phyloP scores from a whole-genome alignment of 2,113 vertebrate species.

The Sorex araneus region DNA sequence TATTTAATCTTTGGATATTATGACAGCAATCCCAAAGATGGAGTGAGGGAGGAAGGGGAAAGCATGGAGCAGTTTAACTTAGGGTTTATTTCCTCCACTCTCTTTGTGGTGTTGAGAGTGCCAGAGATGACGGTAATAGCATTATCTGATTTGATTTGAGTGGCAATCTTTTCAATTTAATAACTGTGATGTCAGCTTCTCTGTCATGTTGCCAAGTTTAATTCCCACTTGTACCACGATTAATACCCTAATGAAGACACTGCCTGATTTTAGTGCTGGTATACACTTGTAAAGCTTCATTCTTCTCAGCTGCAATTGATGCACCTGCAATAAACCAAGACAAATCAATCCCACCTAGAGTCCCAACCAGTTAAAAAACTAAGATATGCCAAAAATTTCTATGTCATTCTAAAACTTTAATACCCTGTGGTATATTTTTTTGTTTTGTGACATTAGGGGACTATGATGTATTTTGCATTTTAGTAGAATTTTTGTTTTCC shows the following conservation, averaged over 20 bases:
- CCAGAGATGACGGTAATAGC: conserved; percentile 52
- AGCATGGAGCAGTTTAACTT: background rate
- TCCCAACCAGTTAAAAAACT: background rate
- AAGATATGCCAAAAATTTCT: background rate
- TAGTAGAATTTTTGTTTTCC: background rate
- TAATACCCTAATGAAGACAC: conserved; percentile 79
- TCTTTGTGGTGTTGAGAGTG: conserved; percentile 25
- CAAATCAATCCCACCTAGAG: background rate
- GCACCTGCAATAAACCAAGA: conserved; percentile 51
- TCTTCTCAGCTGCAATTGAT: conserved; percentile 45
- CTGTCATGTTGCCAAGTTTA: conserved; percentile 28
- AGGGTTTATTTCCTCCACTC: conserved; percentile 32
- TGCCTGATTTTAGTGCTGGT: conserved; percentile 61
- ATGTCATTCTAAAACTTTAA: background rate
- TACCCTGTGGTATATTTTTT: background rate
- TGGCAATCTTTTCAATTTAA: conserved; percentile 70
- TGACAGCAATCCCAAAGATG: conserved; percentile 35
- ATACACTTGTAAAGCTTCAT: background rate
- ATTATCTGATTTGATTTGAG: conserved; percentile 79
- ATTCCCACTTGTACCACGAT: conserved; percentile 58
- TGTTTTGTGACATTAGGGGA: too few relatives aligned
- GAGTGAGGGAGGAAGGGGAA: background rate
- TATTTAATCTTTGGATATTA: conserved; percentile 58
- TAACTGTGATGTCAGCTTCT: conserved; percentile 74
- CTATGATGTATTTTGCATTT: background rate